A percentile compares a stretch with the other conserved stretches of the same genome.
Evolutionary conservation across 2,797 vertebrate species (phyloP).

Genomic region (Scolopax rusticola): DNA sequence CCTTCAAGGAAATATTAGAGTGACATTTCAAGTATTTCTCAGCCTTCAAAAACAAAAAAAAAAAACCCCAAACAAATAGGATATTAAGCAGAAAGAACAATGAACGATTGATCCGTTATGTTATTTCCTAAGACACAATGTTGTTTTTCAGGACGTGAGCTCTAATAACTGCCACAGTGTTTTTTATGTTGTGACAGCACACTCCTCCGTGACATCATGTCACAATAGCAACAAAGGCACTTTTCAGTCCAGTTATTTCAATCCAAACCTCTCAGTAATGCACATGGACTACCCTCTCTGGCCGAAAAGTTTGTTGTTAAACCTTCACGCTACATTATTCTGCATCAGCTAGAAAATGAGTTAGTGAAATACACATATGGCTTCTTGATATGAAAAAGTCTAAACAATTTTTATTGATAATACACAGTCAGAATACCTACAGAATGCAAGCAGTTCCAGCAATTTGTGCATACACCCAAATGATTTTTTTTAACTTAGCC

Average conservation of each 20-base stretch:
- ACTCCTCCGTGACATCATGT: background rate
- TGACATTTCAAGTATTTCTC: background rate
- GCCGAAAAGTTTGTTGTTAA: background rate
- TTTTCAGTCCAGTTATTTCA: background rate
- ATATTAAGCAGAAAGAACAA: background rate
- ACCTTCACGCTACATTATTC: background rate
- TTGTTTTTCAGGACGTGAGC: background rate
- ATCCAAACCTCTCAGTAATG: background rate
- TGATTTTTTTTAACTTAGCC: background rate
- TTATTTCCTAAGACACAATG: background rate
- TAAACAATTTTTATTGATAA: background rate
- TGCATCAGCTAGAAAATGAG: background rate
- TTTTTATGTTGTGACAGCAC: background rate
- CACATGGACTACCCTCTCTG: background rate
- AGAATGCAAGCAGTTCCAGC: background rate
- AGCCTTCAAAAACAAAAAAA: background rate
- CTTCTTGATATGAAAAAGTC: background rate
- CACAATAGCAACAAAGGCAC: slow-evolving; percentile 20
- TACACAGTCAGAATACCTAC: background rate
- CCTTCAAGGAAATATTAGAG: background rate
- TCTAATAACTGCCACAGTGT: background rate
- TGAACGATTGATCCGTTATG: background rate
- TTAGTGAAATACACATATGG: background rate
- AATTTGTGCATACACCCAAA: background rate
- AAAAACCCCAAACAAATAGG: background rate